Conservation (phyloP, 2,888 invertebrate species). For the Heliconius charithonia region DNA sequence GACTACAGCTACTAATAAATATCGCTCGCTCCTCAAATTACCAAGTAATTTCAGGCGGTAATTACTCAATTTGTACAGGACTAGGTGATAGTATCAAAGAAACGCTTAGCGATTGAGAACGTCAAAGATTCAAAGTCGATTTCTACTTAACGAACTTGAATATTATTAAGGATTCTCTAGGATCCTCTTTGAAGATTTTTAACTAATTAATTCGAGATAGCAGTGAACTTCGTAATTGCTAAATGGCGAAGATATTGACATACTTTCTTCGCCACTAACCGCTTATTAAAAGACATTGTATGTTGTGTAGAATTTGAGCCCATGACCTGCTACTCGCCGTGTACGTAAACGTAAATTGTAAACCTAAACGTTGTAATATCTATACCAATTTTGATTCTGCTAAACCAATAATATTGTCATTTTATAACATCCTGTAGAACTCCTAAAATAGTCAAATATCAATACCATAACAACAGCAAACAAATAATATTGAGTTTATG, state of each 20-base stretch:
- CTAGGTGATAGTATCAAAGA: conserved; percentile 68
- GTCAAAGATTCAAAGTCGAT: conserved; percentile 26
- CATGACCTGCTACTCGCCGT: no score
- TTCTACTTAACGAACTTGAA: conserved; percentile 24
- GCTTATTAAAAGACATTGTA: neutral
- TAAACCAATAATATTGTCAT: neutral
- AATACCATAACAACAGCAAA: conserved; percentile 39
- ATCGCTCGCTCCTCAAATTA: conserved; percentile 69
- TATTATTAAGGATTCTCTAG: conserved; percentile 15
- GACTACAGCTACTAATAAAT: conserved; percentile 66
- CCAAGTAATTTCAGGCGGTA: conserved; percentile 72
- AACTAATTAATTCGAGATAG: neutral
- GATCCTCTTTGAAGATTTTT: conserved; percentile 13
- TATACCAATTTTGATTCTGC: neutral
- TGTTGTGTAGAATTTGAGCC: no score
- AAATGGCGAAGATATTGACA: no score
- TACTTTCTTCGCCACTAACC: neutral
- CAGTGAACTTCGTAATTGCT: no score
- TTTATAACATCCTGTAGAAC: conserved; percentile 8
- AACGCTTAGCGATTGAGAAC: conserved; percentile 51
- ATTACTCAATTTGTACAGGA: conserved; percentile 77
- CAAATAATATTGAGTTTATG: conserved; percentile 47
- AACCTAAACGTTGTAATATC: no score
- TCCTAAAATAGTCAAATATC: conserved; percentile 35
- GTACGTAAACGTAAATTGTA: no score